A percentile compares a stretch with the other conserved stretches of the same genome.
Evolutionary conservation across 2,113 vertebrate genomes (phyloP).

Genomic region (Chionomys nivalis): DNA sequence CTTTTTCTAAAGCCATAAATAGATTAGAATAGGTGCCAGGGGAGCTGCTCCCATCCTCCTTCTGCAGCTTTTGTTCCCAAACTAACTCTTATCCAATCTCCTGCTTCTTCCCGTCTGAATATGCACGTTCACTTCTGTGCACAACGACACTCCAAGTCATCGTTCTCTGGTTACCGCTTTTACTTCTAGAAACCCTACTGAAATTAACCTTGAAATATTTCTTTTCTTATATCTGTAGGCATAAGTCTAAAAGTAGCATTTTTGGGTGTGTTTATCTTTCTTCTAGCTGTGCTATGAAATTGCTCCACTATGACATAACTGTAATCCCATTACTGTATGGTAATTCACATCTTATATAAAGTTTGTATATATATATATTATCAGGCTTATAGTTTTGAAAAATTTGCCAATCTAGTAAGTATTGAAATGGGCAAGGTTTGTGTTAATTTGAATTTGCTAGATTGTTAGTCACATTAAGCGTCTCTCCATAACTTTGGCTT

Average conservation of each 20-base stretch:
- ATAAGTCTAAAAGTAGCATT: not conserved
- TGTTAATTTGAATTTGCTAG: not conserved
- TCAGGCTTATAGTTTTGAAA: not conserved
- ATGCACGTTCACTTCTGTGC: not conserved
- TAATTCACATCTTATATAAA: not conserved
- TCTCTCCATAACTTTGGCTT: not conserved
- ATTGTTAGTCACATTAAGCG: not conserved
- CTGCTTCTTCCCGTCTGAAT: not conserved
- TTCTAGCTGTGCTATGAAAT: not conserved
- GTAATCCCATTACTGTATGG: not conserved
- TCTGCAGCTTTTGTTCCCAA: not conserved
- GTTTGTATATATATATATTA: not conserved
- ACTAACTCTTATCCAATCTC: not conserved
- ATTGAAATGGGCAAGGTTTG: not conserved
- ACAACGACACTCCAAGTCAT: not conserved
- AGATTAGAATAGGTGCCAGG: not conserved
- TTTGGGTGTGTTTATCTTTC: not conserved
- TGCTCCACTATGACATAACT: not conserved
- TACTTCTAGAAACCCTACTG: not conserved
- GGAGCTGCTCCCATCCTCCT: not conserved
- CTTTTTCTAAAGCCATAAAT: conserved; percentile 7
- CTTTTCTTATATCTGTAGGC: not conserved
- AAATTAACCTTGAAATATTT: conserved; percentile 13
- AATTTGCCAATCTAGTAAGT: not conserved
- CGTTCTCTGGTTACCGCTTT: not conserved